A percentile compares a stretch with the other conserved stretches of the same genome.
Evolutionary conservation across 2,113 vertebrate genomes (phyloP).

Genomic region (Pedionomus torquatus): DNA sequence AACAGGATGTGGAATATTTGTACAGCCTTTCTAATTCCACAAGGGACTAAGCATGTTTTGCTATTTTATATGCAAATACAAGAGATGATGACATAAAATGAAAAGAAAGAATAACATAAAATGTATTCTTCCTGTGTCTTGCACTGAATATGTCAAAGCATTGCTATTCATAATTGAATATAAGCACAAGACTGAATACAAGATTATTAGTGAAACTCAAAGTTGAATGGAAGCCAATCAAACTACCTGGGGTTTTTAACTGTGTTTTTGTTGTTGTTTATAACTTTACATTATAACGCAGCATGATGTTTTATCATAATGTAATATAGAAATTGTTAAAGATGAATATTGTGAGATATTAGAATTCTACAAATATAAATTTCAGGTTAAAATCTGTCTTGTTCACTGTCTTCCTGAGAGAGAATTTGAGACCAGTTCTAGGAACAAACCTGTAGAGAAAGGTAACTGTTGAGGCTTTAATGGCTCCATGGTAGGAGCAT

Average conservation of each 20-base stretch:
- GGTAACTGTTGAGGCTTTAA: neutral
- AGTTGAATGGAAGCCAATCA: neutral
- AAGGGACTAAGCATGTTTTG: neutral
- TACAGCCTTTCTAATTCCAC: constrained; percentile 8
- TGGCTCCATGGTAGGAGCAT: neutral
- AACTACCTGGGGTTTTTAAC: neutral
- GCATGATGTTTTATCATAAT: neutral
- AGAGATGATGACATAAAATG: neutral
- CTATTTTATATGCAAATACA: constrained; percentile 21
- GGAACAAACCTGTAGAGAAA: neutral
- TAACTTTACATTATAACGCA: neutral
- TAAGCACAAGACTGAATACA: neutral
- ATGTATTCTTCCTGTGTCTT: neutral
- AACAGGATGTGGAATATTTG: constrained; percentile 32
- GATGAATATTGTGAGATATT: neutral
- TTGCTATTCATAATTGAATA: neutral
- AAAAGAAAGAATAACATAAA: neutral
- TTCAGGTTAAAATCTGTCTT: neutral
- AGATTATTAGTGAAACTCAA: neutral
- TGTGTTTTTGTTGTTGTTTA: neutral
- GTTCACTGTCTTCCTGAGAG: neutral
- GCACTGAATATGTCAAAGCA: neutral
- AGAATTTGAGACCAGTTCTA: neutral
- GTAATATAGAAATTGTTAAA: neutral
- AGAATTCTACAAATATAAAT: neutral